phyloP scores from a whole-genome alignment of 2,888 invertebrate genomes.

The Sminthurides aquaticus region DNA sequence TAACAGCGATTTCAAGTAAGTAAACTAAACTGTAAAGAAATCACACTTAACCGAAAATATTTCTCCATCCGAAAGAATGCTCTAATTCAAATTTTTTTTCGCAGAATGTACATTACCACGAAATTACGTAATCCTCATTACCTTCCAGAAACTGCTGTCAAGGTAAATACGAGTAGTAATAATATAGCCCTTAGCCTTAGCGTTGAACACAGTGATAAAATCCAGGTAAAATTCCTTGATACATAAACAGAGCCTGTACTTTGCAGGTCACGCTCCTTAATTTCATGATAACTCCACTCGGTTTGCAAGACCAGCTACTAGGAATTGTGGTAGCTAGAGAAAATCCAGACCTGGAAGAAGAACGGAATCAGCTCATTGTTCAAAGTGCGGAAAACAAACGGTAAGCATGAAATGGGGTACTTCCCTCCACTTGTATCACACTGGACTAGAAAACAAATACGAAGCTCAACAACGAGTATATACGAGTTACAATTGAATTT shows the following conservation, averaged over 20 bases:
- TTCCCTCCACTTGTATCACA: too few species aligned
- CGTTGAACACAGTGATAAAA: too few species aligned
- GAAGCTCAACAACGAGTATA: neutral
- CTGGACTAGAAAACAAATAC: neutral
- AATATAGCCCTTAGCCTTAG: too few species aligned
- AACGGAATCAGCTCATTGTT: slow-evolving; percentile 67
- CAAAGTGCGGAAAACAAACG: slow-evolving; percentile 68
- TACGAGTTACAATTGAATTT: neutral
- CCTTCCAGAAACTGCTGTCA: slow-evolving; percentile 84
- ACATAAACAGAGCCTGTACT: too few species aligned
- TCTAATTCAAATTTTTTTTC: too few species aligned
- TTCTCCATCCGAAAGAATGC: neutral
- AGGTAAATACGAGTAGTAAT: slow-evolving; percentile 60
- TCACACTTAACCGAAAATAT: neutral
- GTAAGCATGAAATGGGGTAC: too few species aligned
- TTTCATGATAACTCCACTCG: slow-evolving; percentile 84
- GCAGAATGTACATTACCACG: slow-evolving; percentile 83
- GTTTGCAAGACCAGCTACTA: slow-evolving; percentile 79
- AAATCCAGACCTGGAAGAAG: slow-evolving; percentile 68
- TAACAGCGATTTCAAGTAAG: slow-evolving; percentile 59
- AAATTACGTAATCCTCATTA: slow-evolving; percentile 90
- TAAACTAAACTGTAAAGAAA: neutral
- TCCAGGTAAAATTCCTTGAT: too few species aligned
- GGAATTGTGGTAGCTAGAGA: slow-evolving; percentile 87
- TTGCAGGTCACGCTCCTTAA: slow-evolving; percentile 64